Evolutionary conservation across 2,113 vertebrate species (phyloP), one percentile per base, ranked within the genome.

Genomic region (Anser cygnoides): DNA sequence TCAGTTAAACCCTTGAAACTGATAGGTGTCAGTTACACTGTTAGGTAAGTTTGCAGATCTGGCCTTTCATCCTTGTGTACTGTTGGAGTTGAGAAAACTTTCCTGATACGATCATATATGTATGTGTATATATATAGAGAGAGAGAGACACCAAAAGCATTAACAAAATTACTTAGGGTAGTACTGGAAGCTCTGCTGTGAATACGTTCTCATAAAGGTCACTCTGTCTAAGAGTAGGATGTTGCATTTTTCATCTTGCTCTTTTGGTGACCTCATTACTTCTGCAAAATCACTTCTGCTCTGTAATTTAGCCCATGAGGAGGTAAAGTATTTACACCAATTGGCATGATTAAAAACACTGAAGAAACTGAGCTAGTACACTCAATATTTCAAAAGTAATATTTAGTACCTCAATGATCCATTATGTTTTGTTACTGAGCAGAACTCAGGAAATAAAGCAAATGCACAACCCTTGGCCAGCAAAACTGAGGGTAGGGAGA

Each of bases 191-290:
- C n/a, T 61, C 33, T 35, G 9, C n/a, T 35, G 33, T 21, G 33
- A 59, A 39, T 43, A 33, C 35, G 33, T 59, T 46, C 22, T 84
- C 8, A n/a, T 44, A 25, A 58, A 49, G 10, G 29, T 57, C 14
- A 10, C 5, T 44, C 29, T 3, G 21, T 16, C 23, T 18, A 73
- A 65, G 17, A 8, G 0, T 2, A 29, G 8, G 4, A 5, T 20
- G n/a, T 61, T 57, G 21, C 4, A 20, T 39, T 55, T 62, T 29
- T 31, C 26, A 20, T 1, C 10, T 71, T 72, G 35, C 4, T 5
- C 4, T 85, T 90, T 43, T n/a, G 52, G 13, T 50, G 35, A 73
- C 33, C 22, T 86, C 57, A 44, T 71, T 58, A 35, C 9, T 41
- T 55, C 57, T 46, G 20, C 21, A 72, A 55, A 72, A 84, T 65